Evolutionary conservation across 2,888 invertebrate genomes (phyloP).

Genomic region (Lacanobia wlatinum): DNA sequence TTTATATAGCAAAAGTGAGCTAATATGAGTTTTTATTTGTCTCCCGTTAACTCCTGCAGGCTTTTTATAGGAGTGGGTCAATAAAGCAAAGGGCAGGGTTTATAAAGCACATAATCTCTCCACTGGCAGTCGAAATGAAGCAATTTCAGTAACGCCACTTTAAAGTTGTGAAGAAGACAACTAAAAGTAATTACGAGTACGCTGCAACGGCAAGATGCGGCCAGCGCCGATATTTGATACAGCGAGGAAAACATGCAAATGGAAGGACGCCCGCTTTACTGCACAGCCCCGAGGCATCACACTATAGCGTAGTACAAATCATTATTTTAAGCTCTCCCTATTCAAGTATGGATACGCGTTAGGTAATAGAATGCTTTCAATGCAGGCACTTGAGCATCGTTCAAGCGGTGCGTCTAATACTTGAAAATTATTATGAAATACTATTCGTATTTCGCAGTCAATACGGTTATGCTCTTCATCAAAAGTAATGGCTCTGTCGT

Average conservation of each 20-base stretch:
- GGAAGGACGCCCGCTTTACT: constrained; percentile 78
- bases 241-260: constrained; percentile 86
- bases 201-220: constrained; percentile 70
- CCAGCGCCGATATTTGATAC: constrained; percentile 82
- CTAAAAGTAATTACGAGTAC: constrained; percentile 78
- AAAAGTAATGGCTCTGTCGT: constrained; percentile 42
- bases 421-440: constrained; percentile 63
- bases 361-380: constrained; percentile 67
- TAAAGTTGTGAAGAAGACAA: constrained; percentile 76
- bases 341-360: constrained; percentile 66
- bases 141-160: neutral
- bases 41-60: too few species aligned
- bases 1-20: constrained; percentile 3
- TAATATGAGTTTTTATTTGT: neutral
- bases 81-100: neutral
- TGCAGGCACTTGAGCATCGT: constrained; percentile 63
- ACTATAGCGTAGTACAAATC: constrained; percentile 66
- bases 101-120: neutral
- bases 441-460: constrained; percentile 28
- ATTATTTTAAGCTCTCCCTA: constrained; percentile 67
- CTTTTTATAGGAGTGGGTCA: neutral
- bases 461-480: constrained; percentile 27
- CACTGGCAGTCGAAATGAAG: neutral
- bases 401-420: constrained; percentile 49
- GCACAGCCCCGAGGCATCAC: constrained; percentile 55